phyloP scores from a whole-genome alignment of 2,113 vertebrate genomes.

The Drymodes brunneopygia region DNA sequence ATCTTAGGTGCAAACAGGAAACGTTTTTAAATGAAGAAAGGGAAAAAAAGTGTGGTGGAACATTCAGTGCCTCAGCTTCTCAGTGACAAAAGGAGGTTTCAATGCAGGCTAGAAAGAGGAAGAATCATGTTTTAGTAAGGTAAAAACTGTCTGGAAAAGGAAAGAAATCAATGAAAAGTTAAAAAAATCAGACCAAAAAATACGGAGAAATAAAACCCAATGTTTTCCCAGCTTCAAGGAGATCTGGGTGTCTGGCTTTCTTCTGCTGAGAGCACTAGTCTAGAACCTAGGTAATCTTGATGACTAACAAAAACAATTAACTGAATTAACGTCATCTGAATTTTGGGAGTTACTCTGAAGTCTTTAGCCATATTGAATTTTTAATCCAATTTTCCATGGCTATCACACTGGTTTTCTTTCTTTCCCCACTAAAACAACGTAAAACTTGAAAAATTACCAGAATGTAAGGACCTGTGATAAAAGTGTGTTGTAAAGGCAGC shows the following conservation, averaged over 20 bases:
- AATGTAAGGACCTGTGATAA: neutral
- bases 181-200: neutral
- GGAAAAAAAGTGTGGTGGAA: neutral
- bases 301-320: neutral
- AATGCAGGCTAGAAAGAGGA: neutral
- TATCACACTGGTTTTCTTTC: neutral
- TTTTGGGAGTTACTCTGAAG: neutral
- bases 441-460: neutral
- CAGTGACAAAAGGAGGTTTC: neutral
- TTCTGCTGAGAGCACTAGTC: neutral
- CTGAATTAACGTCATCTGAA: neutral
- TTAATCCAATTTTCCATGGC: neutral
- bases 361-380: neutral
- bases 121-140: neutral
- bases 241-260: fast-evolving
- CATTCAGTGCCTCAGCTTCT: neutral
- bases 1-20: neutral
- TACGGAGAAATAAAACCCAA: neutral
- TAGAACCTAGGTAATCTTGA: neutral
- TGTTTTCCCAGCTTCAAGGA: neutral
- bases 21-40: neutral
- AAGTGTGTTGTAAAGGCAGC: neutral
- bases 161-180: neutral
- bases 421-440: neutral
- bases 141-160: neutral